phyloP scores from a whole-genome alignment of 92 coral and sea anemone species.

The Siderastrea siderea region DNA sequence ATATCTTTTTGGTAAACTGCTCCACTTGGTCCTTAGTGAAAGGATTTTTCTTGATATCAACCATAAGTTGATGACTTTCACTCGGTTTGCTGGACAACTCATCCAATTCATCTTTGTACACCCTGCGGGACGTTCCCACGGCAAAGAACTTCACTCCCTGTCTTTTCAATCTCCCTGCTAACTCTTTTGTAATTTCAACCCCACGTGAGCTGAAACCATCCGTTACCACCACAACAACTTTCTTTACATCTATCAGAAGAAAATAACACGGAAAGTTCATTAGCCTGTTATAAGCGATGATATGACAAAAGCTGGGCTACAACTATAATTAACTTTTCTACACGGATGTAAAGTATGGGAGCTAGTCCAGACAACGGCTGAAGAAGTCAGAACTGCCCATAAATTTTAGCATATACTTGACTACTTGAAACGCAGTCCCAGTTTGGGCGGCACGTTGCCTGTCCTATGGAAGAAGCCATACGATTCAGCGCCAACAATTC shows the following conservation, averaged over 20 bases:
- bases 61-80: slow-evolving; percentile 1
- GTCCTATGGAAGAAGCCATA: no score
- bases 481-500: no score
- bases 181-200: slow-evolving; percentile 17
- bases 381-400: no score
- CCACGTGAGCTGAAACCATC: slow-evolving; percentile 46
- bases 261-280: background rate
- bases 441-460: no score
- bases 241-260: slow-evolving; percentile 21
- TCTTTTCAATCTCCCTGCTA: background rate
- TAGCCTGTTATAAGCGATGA: background rate
- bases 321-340: no score
- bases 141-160: background rate
- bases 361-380: no score
- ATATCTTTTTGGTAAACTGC: slow-evolving; percentile 19
- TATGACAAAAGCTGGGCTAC: no score
- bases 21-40: slow-evolving; percentile 6
- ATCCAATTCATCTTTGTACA: slow-evolving; percentile 16
- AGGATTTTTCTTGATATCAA: background rate
- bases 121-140: slow-evolving; percentile 4
- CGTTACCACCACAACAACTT: slow-evolving; percentile 19
- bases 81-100: slow-evolving; percentile 26
- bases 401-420: no score
- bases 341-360: no score
- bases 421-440: no score